Evolutionary conservation across 35 echinoderm and acorn worm genomes (phyloP).

Genomic region (Heliocidaris erythrogramma): DNA sequence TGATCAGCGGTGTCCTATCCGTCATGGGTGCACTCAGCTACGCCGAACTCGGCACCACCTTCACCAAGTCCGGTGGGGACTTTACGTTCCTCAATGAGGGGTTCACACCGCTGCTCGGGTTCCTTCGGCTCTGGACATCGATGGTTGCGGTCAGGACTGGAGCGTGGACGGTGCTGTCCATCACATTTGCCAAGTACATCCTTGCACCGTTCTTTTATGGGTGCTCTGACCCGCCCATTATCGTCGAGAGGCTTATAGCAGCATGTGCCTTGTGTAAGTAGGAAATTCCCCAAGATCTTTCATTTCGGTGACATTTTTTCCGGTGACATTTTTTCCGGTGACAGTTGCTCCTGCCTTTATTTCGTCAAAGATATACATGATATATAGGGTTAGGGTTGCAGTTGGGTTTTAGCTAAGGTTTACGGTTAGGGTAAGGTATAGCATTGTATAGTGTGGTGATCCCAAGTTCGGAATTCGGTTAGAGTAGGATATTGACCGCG

Average conservation of each 20-base stretch:
- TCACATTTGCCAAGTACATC: slow-evolving; percentile 80
- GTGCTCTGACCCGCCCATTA: slow-evolving; percentile 35
- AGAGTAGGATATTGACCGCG: neutral
- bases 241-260: slow-evolving; percentile 16
- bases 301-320: no score
- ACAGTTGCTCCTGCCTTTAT: no score
- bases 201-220: slow-evolving; percentile 47
- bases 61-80: slow-evolving; percentile 87
- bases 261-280: slow-evolving; percentile 54
- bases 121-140: slow-evolving; percentile 78
- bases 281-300: neutral
- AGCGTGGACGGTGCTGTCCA: slow-evolving; percentile 63
- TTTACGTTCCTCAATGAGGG: slow-evolving; percentile 76
- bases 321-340: no score
- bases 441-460: no score
- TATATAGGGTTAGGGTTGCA: no score
- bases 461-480: no score
- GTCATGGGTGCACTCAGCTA: slow-evolving; percentile 84
- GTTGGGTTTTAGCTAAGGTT: no score
- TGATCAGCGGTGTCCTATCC: slow-evolving; percentile 66
- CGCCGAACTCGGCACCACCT: slow-evolving; percentile 76
- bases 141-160: slow-evolving; percentile 70
- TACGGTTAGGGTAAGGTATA: no score
- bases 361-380: no score
- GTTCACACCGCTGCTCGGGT: slow-evolving; percentile 69